Conservation (phyloP, 2,113 vertebrate species). For the Gobio gobio region DNA sequence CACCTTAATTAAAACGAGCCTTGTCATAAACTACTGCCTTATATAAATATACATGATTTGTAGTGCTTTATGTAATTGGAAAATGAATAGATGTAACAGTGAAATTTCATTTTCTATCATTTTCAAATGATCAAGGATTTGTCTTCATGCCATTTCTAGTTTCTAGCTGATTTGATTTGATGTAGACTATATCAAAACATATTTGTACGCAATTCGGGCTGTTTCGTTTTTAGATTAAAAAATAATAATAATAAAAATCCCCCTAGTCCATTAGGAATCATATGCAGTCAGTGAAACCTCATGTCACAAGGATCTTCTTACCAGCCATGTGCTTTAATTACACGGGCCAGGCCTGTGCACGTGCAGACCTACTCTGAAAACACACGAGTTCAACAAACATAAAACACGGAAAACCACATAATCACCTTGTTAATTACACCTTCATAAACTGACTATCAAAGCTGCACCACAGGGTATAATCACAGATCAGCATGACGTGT, state of each 20-base stretch:
- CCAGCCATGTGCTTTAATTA: background rate
- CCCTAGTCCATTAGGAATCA: background rate
- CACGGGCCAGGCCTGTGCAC: background rate
- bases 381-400: background rate
- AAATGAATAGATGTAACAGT: too few species aligned
- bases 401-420: constrained; percentile 4
- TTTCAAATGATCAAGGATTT: too few species aligned
- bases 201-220: background rate
- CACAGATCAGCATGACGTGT: background rate
- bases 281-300: background rate
- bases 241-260: background rate
- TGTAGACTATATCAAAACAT: background rate
- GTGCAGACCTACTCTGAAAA: background rate
- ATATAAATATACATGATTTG: too few species aligned
- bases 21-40: too few species aligned
- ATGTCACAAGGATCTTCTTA: background rate
- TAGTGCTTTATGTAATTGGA: too few species aligned
- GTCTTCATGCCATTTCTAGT: background rate
- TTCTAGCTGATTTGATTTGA: background rate
- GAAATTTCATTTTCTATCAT: too few species aligned
- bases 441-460: constrained; percentile 23
- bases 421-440: constrained; percentile 17
- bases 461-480: background rate
- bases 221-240: too few species aligned
- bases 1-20: too few species aligned